Conservation (phyloP, 30 jellyfish, hydroid and myxozoan genomes). For the Aurelia coerulea region DNA sequence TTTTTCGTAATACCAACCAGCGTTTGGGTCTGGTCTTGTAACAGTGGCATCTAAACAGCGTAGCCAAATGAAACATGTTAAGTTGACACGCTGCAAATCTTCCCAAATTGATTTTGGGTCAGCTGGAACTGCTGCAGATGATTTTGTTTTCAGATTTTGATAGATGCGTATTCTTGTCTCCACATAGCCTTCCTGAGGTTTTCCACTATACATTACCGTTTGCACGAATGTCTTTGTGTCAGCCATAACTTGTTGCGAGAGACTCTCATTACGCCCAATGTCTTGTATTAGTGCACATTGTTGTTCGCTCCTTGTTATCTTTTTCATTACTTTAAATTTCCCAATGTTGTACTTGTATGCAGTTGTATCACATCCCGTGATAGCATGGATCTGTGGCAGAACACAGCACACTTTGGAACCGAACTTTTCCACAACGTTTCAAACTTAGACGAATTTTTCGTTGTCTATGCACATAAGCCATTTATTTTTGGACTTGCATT, state of each 20-base stretch:
- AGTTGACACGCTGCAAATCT: too few relatives aligned
- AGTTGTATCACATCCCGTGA: conserved; percentile 22
- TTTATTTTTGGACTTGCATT: too few relatives aligned
- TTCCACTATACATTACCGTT: too few relatives aligned
- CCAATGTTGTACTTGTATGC: conserved; percentile 30
- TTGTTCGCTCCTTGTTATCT: background rate
- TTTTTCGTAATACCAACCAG: background rate
- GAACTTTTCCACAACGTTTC: too few relatives aligned
- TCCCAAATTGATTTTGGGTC: too few relatives aligned
- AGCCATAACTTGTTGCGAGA: too few relatives aligned
- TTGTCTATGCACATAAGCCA: too few relatives aligned
- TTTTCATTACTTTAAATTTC: conserved; percentile 8
- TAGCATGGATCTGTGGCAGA: conserved; percentile 20
- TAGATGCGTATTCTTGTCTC: too few relatives aligned
- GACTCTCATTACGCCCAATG: too few relatives aligned
- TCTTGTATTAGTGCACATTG: conserved; percentile 20
- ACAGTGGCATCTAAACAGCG: conserved; percentile 14
- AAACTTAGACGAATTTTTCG: too few relatives aligned
- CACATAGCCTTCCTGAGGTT: too few relatives aligned
- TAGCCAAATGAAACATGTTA: background rate
- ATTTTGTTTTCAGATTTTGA: conserved; percentile 13
- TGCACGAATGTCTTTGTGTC: too few relatives aligned
- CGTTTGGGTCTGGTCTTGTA: conserved; percentile 29
- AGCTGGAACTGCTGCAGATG: background rate
- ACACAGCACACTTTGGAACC: conserved; percentile 20